Conservation (phyloP, 2,113 vertebrate genomes). For the rabbit (Oryctolagus cuniculus) region DNA sequence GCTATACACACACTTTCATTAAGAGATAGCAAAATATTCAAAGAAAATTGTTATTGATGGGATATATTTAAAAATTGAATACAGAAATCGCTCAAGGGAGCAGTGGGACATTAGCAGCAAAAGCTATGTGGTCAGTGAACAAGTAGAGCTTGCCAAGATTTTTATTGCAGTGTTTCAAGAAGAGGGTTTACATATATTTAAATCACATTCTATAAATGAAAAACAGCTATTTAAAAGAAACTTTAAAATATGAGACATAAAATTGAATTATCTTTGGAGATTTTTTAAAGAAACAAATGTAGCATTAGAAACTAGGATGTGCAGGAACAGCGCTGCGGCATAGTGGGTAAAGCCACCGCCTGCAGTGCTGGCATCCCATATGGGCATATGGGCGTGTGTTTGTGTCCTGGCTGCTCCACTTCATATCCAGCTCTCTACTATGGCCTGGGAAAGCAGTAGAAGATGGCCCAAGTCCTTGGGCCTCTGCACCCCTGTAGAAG, state of each 20-base stretch:
- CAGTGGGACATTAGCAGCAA: slow-evolving; percentile 10
- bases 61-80: neutral
- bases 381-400: no score
- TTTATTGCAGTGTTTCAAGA: neutral
- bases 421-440: no score
- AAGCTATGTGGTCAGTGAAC: neutral
- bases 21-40: slow-evolving; percentile 27
- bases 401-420: no score
- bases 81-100: neutral
- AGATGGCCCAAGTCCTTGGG: no score
- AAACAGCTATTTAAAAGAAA: slow-evolving; percentile 7
- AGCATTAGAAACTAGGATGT: neutral
- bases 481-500: no score
- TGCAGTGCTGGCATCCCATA: no score
- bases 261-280: slow-evolving; percentile 30
- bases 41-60: neutral
- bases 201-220: neutral
- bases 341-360: no score
- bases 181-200: neutral
- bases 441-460: no score
- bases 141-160: slow-evolving; percentile 27
- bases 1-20: neutral
- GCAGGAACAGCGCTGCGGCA: no score
- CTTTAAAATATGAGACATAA: neutral
- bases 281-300: slow-evolving; percentile 3